Evolutionary conservation across 2,113 vertebrate species (phyloP).

Genomic region (Ceratotherium simum): DNA sequence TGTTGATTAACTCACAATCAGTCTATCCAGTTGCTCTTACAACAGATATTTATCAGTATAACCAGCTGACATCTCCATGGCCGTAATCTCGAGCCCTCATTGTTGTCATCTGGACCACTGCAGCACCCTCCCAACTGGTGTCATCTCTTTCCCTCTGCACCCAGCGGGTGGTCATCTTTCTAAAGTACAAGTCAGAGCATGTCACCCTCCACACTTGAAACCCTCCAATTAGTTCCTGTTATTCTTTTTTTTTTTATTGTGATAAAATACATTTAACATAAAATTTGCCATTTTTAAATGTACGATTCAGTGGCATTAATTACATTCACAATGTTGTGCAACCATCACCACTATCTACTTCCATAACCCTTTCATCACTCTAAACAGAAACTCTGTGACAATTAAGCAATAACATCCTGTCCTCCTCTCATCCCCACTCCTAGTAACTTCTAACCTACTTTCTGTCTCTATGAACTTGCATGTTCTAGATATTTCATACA

Average conservation of each 20-base stretch:
- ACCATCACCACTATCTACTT: not conserved
- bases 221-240: not conserved
- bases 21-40: not conserved
- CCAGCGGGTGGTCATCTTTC: not conserved
- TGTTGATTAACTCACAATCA: not conserved
- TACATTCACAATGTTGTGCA: not conserved
- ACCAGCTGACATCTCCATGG: not conserved
- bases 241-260: not conserved
- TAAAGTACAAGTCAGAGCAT: not conserved
- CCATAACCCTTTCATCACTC: not conserved
- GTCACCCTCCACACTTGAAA: not conserved
- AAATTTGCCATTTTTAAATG: not conserved
- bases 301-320: not conserved
- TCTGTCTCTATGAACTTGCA: not conserved
- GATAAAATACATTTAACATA: not conserved
- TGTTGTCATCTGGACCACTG: too few relatives aligned
- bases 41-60: not conserved
- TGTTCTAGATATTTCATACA: not conserved
- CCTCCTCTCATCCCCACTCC: accelerated
- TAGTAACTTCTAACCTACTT: not conserved
- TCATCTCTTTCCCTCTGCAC: not conserved
- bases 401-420: not conserved
- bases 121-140: accelerated
- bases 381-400: not conserved
- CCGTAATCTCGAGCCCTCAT: too few relatives aligned